A percentile compares a stretch with the other conserved stretches of the same genome.
Evolutionary conservation across 1,140 invertebrate species (phyloP).

Genomic region (Monochamus saltuarius): DNA sequence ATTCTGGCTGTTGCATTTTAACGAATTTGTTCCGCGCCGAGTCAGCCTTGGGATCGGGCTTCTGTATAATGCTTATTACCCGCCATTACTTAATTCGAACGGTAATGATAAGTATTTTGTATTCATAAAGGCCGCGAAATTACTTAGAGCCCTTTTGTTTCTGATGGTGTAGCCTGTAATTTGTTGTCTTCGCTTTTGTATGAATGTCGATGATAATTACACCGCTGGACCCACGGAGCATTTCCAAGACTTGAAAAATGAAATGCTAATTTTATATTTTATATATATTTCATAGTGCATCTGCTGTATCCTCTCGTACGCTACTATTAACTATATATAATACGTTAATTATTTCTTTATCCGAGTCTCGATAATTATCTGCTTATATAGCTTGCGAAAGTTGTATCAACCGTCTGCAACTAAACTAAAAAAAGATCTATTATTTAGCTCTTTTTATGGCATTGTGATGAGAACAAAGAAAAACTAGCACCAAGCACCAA

Average conservation of each 20-base stretch:
- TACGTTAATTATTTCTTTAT: too few relatives aligned
- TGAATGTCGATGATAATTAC: background rate
- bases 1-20: constrained; percentile 20
- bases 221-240: background rate
- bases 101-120: constrained; percentile 18
- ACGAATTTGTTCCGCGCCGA: constrained; percentile 25
- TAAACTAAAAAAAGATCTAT: too few relatives aligned
- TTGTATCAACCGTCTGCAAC: too few relatives aligned
- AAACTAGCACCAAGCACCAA: too few relatives aligned
- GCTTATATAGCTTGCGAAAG: too few relatives aligned
- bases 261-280: background rate
- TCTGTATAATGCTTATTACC: constrained; percentile 24
- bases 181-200: background rate
- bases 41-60: constrained; percentile 13
- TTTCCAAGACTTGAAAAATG: background rate
- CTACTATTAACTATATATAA: too few relatives aligned
- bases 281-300: too few relatives aligned
- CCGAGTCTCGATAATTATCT: too few relatives aligned
- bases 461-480: too few relatives aligned
- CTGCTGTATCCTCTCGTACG: too few relatives aligned
- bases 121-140: constrained; percentile 11
- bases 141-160: constrained; percentile 8
- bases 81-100: constrained; percentile 20
- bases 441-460: too few relatives aligned
- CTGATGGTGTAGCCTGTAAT: background rate